Percentiles rank a stretch among this genome's conserved stretches.
These are phyloP conservation scores for Psammodynastes pulverulentus DNA, from an alignment of 2,113 vertebrate genomes.

Conservation along the genomic window DNA sequence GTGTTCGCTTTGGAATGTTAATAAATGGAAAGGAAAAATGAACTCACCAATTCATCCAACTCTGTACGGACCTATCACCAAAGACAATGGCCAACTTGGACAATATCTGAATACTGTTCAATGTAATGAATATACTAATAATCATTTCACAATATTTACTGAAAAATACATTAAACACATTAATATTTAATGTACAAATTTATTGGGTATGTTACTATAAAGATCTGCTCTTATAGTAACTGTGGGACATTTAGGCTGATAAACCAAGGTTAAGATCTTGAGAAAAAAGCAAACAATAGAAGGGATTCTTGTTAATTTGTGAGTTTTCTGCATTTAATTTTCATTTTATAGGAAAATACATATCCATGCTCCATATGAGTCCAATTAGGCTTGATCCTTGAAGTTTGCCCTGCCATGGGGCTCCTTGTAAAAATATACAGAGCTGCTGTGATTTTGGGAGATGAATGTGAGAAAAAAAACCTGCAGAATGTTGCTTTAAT, in stretches of 20 bases:
- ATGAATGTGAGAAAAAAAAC: fast-evolving
- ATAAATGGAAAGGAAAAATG: not conserved
- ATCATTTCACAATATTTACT: not conserved
- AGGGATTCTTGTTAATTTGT: not conserved
- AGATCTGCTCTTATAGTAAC: not conserved
- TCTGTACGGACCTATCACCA: not conserved
- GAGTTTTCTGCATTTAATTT: not conserved
- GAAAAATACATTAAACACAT: not conserved
- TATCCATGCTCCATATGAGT: fast-evolving
- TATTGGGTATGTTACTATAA: not conserved
- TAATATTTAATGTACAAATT: not conserved
- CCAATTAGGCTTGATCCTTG: not conserved
- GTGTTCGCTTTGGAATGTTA: not conserved
- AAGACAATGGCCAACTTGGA: not conserved
- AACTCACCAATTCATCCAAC: not conserved
- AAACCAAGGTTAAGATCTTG: not conserved
- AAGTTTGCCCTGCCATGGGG: not conserved
- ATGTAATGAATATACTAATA: not conserved
- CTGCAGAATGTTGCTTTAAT: not conserved
- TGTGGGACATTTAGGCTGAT: not conserved
- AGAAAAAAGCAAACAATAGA: not conserved
- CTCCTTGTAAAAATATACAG: not conserved
- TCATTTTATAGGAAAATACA: not conserved
- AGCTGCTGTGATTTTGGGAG: fast-evolving
- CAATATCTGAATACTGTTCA: not conserved